These are phyloP conservation scores for Catocala fraxini DNA, from an alignment of 2,888 invertebrate genomes.

Conservation along the genomic window DNA sequence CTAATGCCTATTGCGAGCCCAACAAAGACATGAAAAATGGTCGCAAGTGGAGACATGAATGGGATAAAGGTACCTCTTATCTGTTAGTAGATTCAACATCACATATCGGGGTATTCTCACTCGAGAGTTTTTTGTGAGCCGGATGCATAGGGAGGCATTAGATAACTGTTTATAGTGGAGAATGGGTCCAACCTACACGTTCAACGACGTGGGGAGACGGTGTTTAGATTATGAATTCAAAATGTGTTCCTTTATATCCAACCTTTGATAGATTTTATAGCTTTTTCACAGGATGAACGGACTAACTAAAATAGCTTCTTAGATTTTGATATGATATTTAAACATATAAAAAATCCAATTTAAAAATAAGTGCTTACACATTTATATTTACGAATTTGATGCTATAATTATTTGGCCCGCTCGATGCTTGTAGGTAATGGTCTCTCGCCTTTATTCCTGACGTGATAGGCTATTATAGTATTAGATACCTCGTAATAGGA, in stretches of 20 bases:
- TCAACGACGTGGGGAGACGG: conserved; percentile 13
- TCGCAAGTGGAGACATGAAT: conserved; percentile 74
- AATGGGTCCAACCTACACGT: conserved; percentile 28
- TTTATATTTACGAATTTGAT: no score
- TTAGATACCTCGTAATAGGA: no score
- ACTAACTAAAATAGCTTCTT: no score
- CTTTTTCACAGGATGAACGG: no score
- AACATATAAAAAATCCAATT: no score
- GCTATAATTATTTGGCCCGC: no score
- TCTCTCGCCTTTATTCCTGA: no score
- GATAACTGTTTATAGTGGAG: conserved; percentile 37
- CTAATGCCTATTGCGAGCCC: conserved; percentile 74
- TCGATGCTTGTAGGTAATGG: no score
- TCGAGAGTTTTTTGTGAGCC: conserved; percentile 56
- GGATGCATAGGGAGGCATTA: conserved; percentile 45
- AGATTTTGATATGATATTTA: no score
- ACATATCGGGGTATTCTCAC: conserved; percentile 63
- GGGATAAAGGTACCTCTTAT: conserved; percentile 81
- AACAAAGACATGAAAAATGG: conserved; percentile 86
- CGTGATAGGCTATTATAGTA: no score
- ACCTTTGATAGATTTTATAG: no score
- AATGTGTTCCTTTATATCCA: conserved; percentile 2
- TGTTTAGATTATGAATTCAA: conserved; percentile 6
- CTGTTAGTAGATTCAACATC: conserved; percentile 73
- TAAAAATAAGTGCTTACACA: no score